These are phyloP conservation scores for Rhogogaster chlorosoma DNA, from an alignment of 2,888 invertebrate genomes.

Conservation along the genomic window DNA sequence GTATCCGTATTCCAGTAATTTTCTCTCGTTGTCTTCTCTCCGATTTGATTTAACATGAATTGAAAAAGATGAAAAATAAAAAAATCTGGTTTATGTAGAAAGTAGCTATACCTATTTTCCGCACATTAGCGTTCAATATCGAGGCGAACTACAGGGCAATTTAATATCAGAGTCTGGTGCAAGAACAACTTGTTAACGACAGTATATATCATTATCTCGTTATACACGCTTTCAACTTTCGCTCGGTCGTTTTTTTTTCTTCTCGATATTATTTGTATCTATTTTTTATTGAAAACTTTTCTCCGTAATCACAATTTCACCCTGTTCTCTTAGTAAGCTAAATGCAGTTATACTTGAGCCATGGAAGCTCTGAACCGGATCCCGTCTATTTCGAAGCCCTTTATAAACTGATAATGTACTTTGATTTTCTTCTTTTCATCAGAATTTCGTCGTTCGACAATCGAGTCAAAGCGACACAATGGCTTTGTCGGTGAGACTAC, in stretches of 20 bases:
- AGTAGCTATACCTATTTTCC: slow-evolving; percentile 19
- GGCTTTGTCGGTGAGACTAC: slow-evolving; percentile 95
- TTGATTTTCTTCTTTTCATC: slow-evolving; percentile 69
- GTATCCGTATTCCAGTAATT: background rate
- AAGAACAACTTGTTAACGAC: slow-evolving; percentile 40
- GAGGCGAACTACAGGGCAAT: slow-evolving; percentile 14
- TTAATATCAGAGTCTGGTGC: background rate
- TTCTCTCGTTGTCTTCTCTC: background rate
- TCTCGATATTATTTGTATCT: background rate
- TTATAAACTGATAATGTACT: slow-evolving; percentile 37
- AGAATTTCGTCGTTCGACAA: slow-evolving; percentile 97
- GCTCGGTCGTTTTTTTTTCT: background rate
- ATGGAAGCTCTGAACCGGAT: background rate
- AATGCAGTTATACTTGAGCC: slow-evolving; percentile 24
- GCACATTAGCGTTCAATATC: slow-evolving; percentile 1
- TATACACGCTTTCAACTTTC: slow-evolving; percentile 36
- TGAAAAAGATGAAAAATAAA: no score
- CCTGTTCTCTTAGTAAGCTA: background rate
- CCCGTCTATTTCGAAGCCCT: slow-evolving; percentile 11
- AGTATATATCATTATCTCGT: slow-evolving; percentile 6
- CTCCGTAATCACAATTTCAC: slow-evolving; percentile 3
- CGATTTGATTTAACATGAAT: slow-evolving; percentile 6
- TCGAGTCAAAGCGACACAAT: slow-evolving; percentile 96
- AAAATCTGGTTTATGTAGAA: slow-evolving; percentile 11
- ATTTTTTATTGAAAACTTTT: background rate